Evolutionary conservation across 2,888 invertebrate genomes (phyloP).

Genomic region (Metacarcinus magister): DNA sequence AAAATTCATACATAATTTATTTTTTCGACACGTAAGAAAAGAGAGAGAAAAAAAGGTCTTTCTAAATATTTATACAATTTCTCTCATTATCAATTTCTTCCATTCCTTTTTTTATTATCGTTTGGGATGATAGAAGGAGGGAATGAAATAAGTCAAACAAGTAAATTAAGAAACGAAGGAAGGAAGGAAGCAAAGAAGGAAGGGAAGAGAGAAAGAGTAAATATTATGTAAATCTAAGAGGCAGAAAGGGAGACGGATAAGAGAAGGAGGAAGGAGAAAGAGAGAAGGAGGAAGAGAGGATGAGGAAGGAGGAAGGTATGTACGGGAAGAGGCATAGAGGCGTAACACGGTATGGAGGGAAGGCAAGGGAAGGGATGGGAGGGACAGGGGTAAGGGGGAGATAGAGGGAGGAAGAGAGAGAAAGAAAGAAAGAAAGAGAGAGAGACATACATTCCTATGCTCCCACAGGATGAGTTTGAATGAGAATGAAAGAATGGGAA

Average conservation of each 20-base stretch:
- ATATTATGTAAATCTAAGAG: neutral
- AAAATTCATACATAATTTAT: no score
- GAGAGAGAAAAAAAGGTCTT: no score
- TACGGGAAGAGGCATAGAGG: neutral
- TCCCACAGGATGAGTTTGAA: slow-evolving; percentile 22
- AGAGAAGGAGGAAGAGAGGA: neutral
- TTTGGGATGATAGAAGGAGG: no score
- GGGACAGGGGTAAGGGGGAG: neutral
- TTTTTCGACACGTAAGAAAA: no score
- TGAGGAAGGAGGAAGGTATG: neutral
- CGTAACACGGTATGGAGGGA: neutral
- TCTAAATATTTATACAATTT: no score
- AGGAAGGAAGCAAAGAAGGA: neutral
- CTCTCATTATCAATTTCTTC: no score
- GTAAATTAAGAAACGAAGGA: neutral
- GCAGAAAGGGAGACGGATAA: neutral
- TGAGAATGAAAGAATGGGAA: slow-evolving; percentile 38
- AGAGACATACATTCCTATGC: neutral
- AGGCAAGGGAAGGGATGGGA: neutral
- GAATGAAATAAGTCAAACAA: no score
- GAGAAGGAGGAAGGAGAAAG: neutral
- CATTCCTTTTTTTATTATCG: no score
- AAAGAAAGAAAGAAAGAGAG: no score
- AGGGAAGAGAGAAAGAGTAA: no score
- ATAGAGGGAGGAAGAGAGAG: neutral